phyloP scores from a whole-genome alignment of 37 sponge, comb jelly and placozoan species.

The Oopsacas minuta region DNA sequence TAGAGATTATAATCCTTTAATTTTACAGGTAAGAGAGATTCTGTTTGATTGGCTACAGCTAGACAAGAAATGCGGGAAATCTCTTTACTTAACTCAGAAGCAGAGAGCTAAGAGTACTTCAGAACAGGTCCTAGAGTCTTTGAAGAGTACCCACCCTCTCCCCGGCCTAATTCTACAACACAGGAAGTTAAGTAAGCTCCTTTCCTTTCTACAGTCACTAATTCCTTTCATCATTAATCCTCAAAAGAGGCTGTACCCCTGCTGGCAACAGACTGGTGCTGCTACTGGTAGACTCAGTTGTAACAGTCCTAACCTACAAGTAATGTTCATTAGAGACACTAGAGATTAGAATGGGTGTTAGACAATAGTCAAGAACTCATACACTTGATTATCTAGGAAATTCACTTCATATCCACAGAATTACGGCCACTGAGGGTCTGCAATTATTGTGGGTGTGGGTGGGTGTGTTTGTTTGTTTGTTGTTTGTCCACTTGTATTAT shows the following conservation, averaged over 20 bases:
- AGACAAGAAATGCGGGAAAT: constrained; percentile 30
- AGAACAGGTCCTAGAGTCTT: constrained; percentile 55
- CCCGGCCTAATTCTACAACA: constrained; percentile 61
- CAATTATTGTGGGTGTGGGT: too few relatives aligned
- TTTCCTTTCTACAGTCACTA: neutral
- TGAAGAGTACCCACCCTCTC: constrained; percentile 57
- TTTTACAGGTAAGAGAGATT: constrained; percentile 38
- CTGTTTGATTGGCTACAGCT: constrained; percentile 58
- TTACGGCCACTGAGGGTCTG: too few relatives aligned
- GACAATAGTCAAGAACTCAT: too few relatives aligned
- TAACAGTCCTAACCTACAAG: constrained; percentile 4
- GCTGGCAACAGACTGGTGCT: constrained; percentile 18
- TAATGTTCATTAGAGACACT: too few relatives aligned
- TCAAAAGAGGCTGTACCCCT: neutral
- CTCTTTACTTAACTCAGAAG: constrained; percentile 39
- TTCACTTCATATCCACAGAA: too few relatives aligned
- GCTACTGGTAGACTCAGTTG: constrained; percentile 1
- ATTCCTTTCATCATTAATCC: neutral
- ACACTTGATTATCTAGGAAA: too few relatives aligned
- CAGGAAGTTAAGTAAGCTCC: constrained; percentile 38
- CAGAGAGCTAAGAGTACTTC: constrained; percentile 52
- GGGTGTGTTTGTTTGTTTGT: too few relatives aligned
- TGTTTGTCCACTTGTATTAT: too few relatives aligned
- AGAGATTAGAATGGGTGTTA: too few relatives aligned
- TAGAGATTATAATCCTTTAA: too few relatives aligned